Base-by-base conservation (phyloP, 2,113 vertebrate genomes). In the Paracanthobrama guichenoti region DNA sequence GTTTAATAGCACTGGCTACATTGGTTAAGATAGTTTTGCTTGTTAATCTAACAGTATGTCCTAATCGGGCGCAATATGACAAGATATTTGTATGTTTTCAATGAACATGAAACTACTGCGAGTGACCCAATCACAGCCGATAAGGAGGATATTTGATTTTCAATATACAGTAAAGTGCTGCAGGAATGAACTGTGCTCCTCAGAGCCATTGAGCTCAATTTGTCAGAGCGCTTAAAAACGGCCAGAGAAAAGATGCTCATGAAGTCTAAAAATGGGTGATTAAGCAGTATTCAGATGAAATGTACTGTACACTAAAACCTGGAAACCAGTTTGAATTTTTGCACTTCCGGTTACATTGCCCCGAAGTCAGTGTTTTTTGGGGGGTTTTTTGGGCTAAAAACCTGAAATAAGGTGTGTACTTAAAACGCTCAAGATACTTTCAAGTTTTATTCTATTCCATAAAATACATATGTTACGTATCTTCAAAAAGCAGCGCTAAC, bases 131-230 rank as follows among this genome's bases (percentile, higher is more conserved):
- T 3, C 42, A 46, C 69, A 46, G 42, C n/a, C 12, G 46, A 44
- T n/a, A 24, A 44, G n/a, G 20, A 72, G 66, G 18, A 69, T 22
- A 69, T 67, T 20, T 39, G 16, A 20, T 10, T 67, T 66, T 9
- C 16, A 67, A 67, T 67, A 11, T 39, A 69, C 3, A 39, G 18
- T 66, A 35, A 31, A 66, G 16, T 42, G 66, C 66, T 69, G 35
- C 9, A 69, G 35, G 66, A 69, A 69, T 69, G 35, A n/a, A 35
- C 78, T 80, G 60, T 83, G 69, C 72, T 50, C 24, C 69, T 60
- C 39, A 46, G 35, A 79, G 39, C 22, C 7, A 55, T 26, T 60
- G 53, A 78, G 53, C 57, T 62, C 39, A 44, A 46, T 62, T 79
- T 79, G 14, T 62, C 57, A 22, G 60, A 80, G 28, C 60, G 20